Percentiles rank a stretch among this genome's conserved stretches.
Evolutionary conservation across 2,888 invertebrate genomes (phyloP).

Genomic region (Tenthredo livida): DNA sequence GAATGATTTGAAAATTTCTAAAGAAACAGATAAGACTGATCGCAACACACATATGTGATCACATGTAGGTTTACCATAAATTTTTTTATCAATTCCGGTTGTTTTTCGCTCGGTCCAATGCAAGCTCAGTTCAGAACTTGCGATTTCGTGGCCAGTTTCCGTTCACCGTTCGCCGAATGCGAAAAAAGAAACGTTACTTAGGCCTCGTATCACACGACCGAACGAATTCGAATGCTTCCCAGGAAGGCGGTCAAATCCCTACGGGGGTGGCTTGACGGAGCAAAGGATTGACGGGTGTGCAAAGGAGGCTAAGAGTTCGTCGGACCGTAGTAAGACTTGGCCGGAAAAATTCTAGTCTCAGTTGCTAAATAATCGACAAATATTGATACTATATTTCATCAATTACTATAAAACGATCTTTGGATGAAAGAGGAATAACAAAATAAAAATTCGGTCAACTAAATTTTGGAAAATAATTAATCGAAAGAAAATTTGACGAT

Average conservation of each 20-base stretch:
- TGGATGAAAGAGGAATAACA: background rate
- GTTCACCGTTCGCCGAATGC: constrained; percentile 26
- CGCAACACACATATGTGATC: too few relatives aligned
- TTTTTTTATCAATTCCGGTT: background rate
- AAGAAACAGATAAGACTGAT: too few relatives aligned
- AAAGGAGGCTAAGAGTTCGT: constrained; percentile 58
- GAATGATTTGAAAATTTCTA: too few relatives aligned
- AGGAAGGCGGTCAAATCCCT: constrained; percentile 43
- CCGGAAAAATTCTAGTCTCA: background rate
- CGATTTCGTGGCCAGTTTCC: background rate
- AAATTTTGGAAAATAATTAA: background rate
- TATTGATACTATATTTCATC: too few relatives aligned
- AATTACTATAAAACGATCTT: background rate
- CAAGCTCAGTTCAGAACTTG: constrained; percentile 6
- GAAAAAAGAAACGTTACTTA: constrained; percentile 48
- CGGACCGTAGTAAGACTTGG: constrained; percentile 58
- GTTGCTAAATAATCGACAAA: constrained; percentile 32
- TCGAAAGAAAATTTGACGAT: background rate
- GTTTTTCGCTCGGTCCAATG: background rate
- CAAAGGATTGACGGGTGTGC: constrained; percentile 63
- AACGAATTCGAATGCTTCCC: constrained; percentile 59
- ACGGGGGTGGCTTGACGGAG: constrained; percentile 37
- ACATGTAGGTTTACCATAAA: background rate
- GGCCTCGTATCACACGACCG: constrained; percentile 63
- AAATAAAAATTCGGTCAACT: background rate